Base-by-base conservation (phyloP, 2,113 vertebrate species). In the Percopsis transmontana region DNA sequence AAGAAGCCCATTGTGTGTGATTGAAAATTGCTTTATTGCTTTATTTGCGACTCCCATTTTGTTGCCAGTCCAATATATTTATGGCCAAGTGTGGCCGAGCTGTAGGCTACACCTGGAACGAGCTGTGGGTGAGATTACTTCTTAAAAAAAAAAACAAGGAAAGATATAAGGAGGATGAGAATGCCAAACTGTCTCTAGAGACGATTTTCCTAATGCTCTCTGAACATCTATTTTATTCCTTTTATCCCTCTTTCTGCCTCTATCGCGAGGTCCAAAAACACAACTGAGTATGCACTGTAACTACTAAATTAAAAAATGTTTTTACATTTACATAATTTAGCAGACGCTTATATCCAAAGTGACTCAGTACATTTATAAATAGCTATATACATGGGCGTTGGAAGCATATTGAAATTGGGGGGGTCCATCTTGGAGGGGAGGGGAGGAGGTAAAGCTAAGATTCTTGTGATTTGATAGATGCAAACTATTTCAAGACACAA, bases 21-120 rank as follows among this genome's bases (percentile, higher is more conserved):
- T 90, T 90, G 90, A 90, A 91, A 90, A 89, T 87, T 87, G 81
- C 84, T 90, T 87, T 89, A 90, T 90, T 88, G 86, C 90, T 89
- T 89, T 77, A 79, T 86, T 90, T 86, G 82, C 81, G 82, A 87
- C 89, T 87, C 83, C 82, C 76, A 83, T 86, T 90, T 84, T 86
- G 80, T 79, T 74, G 85, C 87, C 87, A 87, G 82, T 88, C 84
- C 81, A 69, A 85, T 89, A 86, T 91, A 89, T 91, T 90, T 91
- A 91, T 89, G 80, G 85, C 8, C 27, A 33, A 33, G 27, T 89
- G 84, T 85, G 77, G 76, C 75, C 72, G 85, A 66, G 77, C 69
- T 56, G 67, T 85, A 78, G 18, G 15, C 14, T n/a, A 8, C 63
- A 81, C 61, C 78, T 77, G 87, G 80, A 77, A 71, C 84, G 70